These are phyloP conservation scores for Aphaenogaster floridana DNA, from an alignment of 1,140 invertebrate species.

Conservation along the genomic window DNA sequence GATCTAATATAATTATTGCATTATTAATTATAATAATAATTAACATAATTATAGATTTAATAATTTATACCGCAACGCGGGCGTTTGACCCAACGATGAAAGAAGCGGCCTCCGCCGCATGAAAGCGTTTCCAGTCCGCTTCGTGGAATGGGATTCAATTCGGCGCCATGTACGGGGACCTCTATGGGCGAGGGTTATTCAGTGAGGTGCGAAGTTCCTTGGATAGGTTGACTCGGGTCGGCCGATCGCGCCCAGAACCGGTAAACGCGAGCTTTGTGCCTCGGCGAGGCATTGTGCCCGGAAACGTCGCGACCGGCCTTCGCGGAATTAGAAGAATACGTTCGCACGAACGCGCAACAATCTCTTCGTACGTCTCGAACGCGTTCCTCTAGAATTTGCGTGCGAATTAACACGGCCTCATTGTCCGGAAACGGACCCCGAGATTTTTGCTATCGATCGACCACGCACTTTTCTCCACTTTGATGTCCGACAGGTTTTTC, in stretches of 20 bases:
- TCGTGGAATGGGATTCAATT: conserved; percentile 71
- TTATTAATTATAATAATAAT: background rate
- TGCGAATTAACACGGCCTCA: background rate
- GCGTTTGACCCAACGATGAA: conserved; percentile 39
- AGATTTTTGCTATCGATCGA: background rate
- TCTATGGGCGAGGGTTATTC: conserved; percentile 63
- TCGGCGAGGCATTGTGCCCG: conserved; percentile 5
- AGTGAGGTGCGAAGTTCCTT: conserved; percentile 61
- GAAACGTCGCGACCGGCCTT: background rate
- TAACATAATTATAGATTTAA: background rate
- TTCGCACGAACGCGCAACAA: background rate
- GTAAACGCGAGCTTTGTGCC: conserved; percentile 51
- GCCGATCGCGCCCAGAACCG: conserved; percentile 59
- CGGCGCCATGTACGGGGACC: background rate
- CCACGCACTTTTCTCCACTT: background rate
- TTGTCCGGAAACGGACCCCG: background rate
- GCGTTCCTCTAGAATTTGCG: conserved; percentile 7
- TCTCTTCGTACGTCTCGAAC: background rate
- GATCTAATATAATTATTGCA: background rate
- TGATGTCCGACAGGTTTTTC: background rate
- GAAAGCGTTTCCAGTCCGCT: conserved; percentile 36
- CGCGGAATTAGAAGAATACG: conserved; percentile 48
- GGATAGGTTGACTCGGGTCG: conserved; percentile 60
- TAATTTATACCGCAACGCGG: conserved; percentile 46
- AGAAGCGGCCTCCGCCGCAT: background rate